Evolutionary conservation across 1,140 invertebrate genomes (phyloP).

Genomic region (Daktulosphaira vitifoliae): DNA sequence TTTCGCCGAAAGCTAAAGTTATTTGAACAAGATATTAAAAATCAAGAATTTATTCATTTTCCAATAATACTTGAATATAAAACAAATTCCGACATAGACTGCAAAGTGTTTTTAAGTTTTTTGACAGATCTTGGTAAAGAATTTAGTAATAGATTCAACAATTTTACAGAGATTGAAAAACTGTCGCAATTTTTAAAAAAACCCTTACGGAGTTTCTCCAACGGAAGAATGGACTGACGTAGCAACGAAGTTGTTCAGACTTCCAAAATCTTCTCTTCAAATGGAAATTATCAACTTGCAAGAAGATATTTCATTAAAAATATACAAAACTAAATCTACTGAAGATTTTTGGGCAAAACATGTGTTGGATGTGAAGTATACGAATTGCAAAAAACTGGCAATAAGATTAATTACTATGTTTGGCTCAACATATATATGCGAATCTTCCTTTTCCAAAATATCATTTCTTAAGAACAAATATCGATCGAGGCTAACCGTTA

Average conservation of each 20-base stretch:
- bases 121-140: neutral
- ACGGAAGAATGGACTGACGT: too few species aligned
- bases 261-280: slow-evolving; percentile 12
- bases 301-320: slow-evolving; percentile 3
- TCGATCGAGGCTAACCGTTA: neutral
- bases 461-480: neutral
- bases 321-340: neutral
- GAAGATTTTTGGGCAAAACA: neutral
- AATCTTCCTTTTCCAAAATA: neutral
- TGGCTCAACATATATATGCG: too few species aligned
- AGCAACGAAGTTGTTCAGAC: neutral
- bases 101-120: slow-evolving; percentile 1
- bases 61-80: neutral
- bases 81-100: neutral
- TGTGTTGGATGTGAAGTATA: neutral
- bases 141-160: neutral
- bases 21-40: neutral
- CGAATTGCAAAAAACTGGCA: too few species aligned
- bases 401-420: too few species aligned
- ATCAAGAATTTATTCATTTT: too few species aligned
- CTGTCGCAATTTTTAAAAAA: neutral
- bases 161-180: slow-evolving; percentile 1
- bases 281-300: too few species aligned
- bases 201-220: neutral
- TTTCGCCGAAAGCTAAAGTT: neutral